Percentiles rank a stretch among this genome's conserved stretches.
Conservation (phyloP, 35 echinoderm and acorn worm species). For the Chiridota heheva region DNA sequence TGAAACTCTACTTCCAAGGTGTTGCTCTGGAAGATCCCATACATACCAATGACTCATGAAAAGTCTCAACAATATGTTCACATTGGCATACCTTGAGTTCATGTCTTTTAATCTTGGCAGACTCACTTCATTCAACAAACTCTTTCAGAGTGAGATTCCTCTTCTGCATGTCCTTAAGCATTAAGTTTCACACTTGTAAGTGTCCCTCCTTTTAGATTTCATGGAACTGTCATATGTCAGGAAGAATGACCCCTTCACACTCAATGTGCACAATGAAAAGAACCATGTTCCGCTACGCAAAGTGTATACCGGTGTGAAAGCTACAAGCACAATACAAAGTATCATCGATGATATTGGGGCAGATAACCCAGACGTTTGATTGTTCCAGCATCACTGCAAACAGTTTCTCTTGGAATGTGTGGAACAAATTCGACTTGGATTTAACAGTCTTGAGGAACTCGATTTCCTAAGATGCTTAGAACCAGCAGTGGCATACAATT, state of each 20-base stretch:
- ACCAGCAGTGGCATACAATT: slow-evolving; percentile 24
- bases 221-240: slow-evolving; percentile 17
- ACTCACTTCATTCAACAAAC: not conserved
- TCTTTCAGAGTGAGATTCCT: slow-evolving; percentile 15
- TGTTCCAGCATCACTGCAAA: slow-evolving; percentile 22
- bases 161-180: slow-evolving; percentile 7
- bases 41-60: slow-evolving; percentile 20
- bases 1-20: too few relatives aligned
- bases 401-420: slow-evolving; percentile 11
- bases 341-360: slow-evolving; percentile 11
- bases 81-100: too few relatives aligned
- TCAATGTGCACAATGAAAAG: not conserved
- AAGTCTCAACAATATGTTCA: too few relatives aligned
- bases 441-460: slow-evolving; percentile 30
- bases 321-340: not conserved
- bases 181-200: slow-evolving; percentile 1
- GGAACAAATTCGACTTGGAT: not conserved
- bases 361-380: not conserved
- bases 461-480: slow-evolving; percentile 24
- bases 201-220: not conserved
- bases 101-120: too few relatives aligned
- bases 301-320: slow-evolving; percentile 13
- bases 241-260: not conserved
- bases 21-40: not conserved
- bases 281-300: not conserved